Evolutionary conservation across 2,113 vertebrate species (phyloP).

Genomic region (Lagopus leucura): DNA sequence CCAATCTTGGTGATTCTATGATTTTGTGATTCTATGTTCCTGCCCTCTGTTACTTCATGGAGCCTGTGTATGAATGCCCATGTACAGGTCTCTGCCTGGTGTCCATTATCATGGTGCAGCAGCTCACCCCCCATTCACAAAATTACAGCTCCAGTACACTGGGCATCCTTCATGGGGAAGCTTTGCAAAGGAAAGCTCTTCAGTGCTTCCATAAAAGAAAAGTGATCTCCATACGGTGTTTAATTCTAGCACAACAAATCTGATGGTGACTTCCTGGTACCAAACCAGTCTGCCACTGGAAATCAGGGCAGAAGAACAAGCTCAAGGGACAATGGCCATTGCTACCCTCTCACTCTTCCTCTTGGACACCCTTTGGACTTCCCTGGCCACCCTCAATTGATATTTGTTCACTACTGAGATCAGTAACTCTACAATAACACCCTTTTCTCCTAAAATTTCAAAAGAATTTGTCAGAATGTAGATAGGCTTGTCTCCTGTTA

Average conservation of each 20-base stretch:
- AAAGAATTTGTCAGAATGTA: not conserved
- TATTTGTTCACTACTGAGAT: not conserved
- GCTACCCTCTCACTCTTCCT: not conserved
- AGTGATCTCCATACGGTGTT: rapidly evolving
- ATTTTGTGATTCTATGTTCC: not conserved
- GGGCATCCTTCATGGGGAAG: not conserved
- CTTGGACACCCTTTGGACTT: not conserved
- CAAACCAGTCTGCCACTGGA: not conserved
- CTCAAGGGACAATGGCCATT: not conserved
- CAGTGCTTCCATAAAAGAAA: not conserved
- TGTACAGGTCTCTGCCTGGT: not conserved
- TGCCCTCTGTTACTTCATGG: not conserved
- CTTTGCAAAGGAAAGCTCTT: not conserved
- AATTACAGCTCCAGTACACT: not conserved
- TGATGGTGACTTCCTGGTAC: not conserved
- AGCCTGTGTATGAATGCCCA: not conserved
- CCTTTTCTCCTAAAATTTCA: not conserved
- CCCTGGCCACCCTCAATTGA: not conserved
- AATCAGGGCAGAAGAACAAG: not conserved
- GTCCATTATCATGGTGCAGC: rapidly evolving
- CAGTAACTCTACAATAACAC: not conserved
- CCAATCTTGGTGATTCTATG: too few relatives aligned
- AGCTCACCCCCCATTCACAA: not conserved
- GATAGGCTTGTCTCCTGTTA: not conserved
- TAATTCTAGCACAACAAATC: not conserved